phyloP scores from a whole-genome alignment of 2,888 invertebrate genomes.

The Myopa tessellatipennis region DNA sequence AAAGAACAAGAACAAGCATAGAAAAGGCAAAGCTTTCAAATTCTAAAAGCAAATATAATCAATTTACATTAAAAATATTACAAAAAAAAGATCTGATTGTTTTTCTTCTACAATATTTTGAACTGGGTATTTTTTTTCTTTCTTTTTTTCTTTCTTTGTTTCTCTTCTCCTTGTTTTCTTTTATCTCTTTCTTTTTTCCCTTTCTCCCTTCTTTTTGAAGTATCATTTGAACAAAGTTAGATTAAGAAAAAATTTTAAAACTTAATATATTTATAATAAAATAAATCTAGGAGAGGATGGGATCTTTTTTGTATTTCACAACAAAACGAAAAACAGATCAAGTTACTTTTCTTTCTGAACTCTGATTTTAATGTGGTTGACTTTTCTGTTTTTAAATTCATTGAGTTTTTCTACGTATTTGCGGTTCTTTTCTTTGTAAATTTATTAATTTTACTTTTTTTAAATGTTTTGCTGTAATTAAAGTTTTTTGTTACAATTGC shows the following conservation, averaged over 20 bases:
- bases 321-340: constrained; percentile 7
- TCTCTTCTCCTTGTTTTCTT: background rate
- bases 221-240: background rate
- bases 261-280: background rate
- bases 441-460: background rate
- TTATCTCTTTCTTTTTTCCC: background rate
- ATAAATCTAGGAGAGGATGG: background rate
- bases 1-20: no score
- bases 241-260: background rate
- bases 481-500: background rate
- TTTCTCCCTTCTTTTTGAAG: background rate
- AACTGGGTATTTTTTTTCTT: no score
- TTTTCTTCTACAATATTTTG: no score
- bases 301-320: background rate
- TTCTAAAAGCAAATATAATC: no score
- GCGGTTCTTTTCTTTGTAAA: background rate
- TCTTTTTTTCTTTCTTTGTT: background rate
- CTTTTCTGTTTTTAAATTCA: background rate
- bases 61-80: no score
- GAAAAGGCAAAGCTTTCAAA: no score
- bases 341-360: background rate
- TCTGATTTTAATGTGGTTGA: no score
- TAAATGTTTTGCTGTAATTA: background rate
- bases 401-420: constrained; percentile 24
- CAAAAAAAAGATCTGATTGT: no score